Evolutionary conservation across 2,113 vertebrate species (phyloP).

Genomic region (Tor tambroides): DNA sequence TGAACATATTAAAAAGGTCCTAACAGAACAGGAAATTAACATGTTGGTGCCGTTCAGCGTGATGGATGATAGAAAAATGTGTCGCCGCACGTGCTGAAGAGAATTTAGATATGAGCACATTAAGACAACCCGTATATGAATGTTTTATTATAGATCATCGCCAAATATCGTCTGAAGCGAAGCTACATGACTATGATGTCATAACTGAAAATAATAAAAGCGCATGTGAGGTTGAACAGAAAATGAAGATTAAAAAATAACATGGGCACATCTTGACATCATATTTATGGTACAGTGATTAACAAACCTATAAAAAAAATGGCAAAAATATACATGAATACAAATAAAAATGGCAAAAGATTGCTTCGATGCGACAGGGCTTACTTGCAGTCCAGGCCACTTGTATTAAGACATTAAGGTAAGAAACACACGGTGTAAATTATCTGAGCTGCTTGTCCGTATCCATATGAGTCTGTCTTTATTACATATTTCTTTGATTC

Average conservation of each 20-base stretch:
- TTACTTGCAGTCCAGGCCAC: slow-evolving; percentile 64
- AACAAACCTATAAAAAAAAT: slow-evolving; percentile 26
- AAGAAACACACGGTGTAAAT: slow-evolving; percentile 77
- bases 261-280: slow-evolving; percentile 17
- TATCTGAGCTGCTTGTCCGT: slow-evolving; percentile 76
- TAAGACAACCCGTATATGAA: slow-evolving; percentile 30
- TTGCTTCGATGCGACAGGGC: slow-evolving; percentile 67
- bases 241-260: slow-evolving; percentile 28
- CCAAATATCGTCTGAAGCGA: slow-evolving; percentile 12
- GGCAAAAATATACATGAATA: neutral
- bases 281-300: slow-evolving; percentile 7
- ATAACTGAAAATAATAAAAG: slow-evolving; percentile 19
- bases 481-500: slow-evolving; percentile 77
- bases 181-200: slow-evolving; percentile 17
- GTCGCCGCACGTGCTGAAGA: neutral
- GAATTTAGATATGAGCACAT: slow-evolving; percentile 1
- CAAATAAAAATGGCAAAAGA: slow-evolving; percentile 4
- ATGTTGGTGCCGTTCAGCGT: neutral
- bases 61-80: neutral
- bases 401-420: slow-evolving; percentile 75
- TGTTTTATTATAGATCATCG: slow-evolving; percentile 40
- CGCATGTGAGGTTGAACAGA: slow-evolving; percentile 1
- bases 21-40: slow-evolving; percentile 16
- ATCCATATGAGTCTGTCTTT: slow-evolving; percentile 80
- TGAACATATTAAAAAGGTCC: neutral